Base-by-base conservation (phyloP, 2,113 vertebrate species). In the Euleptes europaea region DNA sequence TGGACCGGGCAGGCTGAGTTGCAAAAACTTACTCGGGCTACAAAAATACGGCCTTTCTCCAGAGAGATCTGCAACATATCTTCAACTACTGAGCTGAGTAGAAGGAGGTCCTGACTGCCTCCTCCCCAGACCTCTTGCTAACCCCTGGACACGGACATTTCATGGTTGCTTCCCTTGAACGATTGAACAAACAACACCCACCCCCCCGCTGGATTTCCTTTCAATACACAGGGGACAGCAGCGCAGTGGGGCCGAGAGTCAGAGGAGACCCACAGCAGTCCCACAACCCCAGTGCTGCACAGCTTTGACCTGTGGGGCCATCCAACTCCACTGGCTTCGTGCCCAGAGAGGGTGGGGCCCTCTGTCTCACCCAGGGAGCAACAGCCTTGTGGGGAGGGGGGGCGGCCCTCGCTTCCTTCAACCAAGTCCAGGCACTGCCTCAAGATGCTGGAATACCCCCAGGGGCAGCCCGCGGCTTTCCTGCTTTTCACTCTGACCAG, bases 401-500 rank as follows among this genome's bases (percentile, higher is more conserved):
- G 96, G 95, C 80, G 89, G 96, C 96, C 97, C 92, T 91, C 87
- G 90, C 96, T 97, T 96, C 87, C 95, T 96, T 96, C 51, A 54
- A 92, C 96, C 94, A 98, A 98, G 97, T 96, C 96, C 97, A 94
- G 94, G 95, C 97, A 96, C 96, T 95, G 95, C 92, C 95, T 96
- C 85, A 63, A 93, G 96, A 96, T 94, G 96, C 93, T 93, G 17
- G 47, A 54, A 54, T 3, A 12, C 14, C 2, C 51, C 51, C 9
- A 54, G 51, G 19, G 19, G 51, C 51, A 5, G 51, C 51, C 51
- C 51, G 11, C 2, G 3, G 17, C 14, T 15, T 17, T 54, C 49
- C 49, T 14, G 49, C 49, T 12, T 51, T 51, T 13, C 12, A 12
- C 49, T 51, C 49, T 2, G 49, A 51, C 8, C 6, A 2, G 49